Conservation (phyloP, 2,797 vertebrate species). For the Manis crassicaudata region DNA sequence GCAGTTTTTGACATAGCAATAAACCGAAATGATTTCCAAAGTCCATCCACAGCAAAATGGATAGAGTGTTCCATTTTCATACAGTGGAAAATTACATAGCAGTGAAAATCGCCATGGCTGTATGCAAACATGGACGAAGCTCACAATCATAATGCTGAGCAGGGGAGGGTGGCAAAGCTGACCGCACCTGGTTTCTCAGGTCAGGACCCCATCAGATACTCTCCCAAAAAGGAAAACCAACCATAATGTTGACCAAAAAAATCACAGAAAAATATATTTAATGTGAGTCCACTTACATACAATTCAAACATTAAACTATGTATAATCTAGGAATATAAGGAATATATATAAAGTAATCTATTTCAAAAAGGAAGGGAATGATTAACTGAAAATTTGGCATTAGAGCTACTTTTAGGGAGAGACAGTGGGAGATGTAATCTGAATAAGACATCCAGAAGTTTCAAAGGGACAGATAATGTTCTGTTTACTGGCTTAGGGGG, state of each 20-base stretch:
- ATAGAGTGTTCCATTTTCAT: neutral
- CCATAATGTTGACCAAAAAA: neutral
- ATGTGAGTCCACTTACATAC: neutral
- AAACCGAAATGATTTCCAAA: neutral
- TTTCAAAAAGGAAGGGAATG: constrained; percentile 3
- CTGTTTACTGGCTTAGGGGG: neutral
- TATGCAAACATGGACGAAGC: neutral
- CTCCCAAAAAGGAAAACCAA: neutral
- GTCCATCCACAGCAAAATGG: neutral
- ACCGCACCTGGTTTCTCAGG: neutral
- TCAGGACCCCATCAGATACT: neutral
- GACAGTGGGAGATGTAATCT: neutral
- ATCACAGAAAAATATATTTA: neutral
- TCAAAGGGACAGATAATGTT: neutral
- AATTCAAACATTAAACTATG: neutral
- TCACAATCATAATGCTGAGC: neutral
- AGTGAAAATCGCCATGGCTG: constrained; percentile 13
- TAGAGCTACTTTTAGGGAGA: neutral
- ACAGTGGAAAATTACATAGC: neutral
- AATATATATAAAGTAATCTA: neutral
- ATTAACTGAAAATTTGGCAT: constrained; percentile 7
- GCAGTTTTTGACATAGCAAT: neutral
- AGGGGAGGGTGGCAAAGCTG: neutral
- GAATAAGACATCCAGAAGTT: neutral
- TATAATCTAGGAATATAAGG: neutral